phyloP scores from a whole-genome alignment of 2,113 vertebrate species.

The Bos indicus region DNA sequence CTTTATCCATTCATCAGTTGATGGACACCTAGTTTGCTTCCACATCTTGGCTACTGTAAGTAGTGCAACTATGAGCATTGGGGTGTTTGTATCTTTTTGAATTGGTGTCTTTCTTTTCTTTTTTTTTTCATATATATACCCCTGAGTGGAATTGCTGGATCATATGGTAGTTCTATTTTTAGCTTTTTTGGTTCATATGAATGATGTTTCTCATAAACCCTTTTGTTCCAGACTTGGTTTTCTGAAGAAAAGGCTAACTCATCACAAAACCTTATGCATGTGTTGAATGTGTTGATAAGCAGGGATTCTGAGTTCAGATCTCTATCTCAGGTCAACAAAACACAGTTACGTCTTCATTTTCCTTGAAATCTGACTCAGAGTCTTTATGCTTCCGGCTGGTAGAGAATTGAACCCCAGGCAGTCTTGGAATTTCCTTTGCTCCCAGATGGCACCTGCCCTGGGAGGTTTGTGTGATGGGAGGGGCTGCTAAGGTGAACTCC shows the following conservation, averaged over 20 bases:
- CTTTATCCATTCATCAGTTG: neutral
- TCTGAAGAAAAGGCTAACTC: neutral
- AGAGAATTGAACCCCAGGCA: neutral
- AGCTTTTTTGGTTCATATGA: neutral
- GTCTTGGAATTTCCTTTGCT: too few relatives aligned
- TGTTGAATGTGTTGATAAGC: neutral
- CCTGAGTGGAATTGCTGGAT: neutral
- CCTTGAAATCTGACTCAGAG: neutral
- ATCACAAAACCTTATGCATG: neutral
- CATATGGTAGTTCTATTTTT: neutral
- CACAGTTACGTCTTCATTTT: neutral
- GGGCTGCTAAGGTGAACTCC: too few relatives aligned
- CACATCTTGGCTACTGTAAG: neutral
- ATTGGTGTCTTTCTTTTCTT: neutral
- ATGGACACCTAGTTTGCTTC: neutral
- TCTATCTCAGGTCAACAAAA: neutral
- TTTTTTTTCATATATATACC: neutral
- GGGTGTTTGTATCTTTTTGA: neutral
- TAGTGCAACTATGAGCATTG: neutral
- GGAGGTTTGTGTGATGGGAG: neutral
- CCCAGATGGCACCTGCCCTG: rapidly evolving
- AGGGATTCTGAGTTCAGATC: neutral
- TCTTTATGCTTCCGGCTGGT: neutral
- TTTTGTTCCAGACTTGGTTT: neutral
- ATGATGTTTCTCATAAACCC: neutral